phyloP scores from a whole-genome alignment of 2,888 invertebrate genomes.

The Arge pagana region DNA sequence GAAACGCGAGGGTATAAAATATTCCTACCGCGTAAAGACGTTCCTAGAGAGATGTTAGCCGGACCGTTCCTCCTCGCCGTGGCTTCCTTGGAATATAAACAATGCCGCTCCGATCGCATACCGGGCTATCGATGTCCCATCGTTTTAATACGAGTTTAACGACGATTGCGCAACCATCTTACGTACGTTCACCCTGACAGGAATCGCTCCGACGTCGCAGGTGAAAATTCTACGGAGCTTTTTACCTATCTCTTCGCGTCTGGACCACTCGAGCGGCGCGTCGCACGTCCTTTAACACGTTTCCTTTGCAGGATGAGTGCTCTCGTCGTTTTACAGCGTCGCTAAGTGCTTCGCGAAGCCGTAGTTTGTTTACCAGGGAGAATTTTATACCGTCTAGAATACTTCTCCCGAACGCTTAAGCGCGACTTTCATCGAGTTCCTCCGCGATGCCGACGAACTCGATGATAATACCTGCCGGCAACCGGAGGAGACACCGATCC shows the following conservation, averaged over 20 bases:
- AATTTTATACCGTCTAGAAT: too few relatives aligned
- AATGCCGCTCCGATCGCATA: constrained; percentile 16
- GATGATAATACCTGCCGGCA: too few relatives aligned
- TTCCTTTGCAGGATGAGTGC: background rate
- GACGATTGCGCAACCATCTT: constrained; percentile 32
- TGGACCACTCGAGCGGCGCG: too few relatives aligned
- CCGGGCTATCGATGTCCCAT: constrained; percentile 33
- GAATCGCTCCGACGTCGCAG: too few relatives aligned
- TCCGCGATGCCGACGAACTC: too few relatives aligned
- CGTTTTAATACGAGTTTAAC: constrained; percentile 30
- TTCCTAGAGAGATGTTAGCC: constrained; percentile 12
- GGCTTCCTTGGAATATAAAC: constrained; percentile 31
- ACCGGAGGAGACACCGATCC: too few relatives aligned
- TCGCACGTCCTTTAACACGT: too few relatives aligned
- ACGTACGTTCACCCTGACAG: constrained; percentile 34
- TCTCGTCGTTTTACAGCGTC: constrained; percentile 4
- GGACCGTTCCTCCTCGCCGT: background rate
- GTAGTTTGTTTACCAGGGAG: constrained; percentile 11
- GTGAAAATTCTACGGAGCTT: too few relatives aligned
- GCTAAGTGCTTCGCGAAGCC: constrained; percentile 14
- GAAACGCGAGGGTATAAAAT: background rate
- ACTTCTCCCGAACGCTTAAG: too few relatives aligned
- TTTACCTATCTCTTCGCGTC: too few relatives aligned
- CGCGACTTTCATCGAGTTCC: too few relatives aligned
- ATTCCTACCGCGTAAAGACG: constrained; percentile 2